phyloP scores from a whole-genome alignment of 2,113 vertebrate genomes.

The Varanus salvator region DNA sequence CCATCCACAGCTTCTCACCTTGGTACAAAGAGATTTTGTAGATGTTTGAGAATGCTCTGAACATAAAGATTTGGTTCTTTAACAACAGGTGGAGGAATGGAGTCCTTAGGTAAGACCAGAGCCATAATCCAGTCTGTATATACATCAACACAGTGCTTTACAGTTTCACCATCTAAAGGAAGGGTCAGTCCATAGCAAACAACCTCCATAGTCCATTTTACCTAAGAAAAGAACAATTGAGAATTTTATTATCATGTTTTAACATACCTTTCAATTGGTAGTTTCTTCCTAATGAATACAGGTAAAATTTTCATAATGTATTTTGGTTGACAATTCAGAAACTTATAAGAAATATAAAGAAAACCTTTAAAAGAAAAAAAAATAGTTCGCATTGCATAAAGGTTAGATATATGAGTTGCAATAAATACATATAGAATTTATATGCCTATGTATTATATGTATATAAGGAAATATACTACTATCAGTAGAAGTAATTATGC shows the following conservation, averaged over 20 bases:
- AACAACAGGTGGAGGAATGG: conserved; percentile 91
- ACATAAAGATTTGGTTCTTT: conserved; percentile 94
- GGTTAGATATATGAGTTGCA: no score
- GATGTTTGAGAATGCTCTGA: conserved; percentile 94
- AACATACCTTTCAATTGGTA: not conserved
- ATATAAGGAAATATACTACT: no score
- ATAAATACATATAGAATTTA: no score
- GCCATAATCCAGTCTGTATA: conserved; percentile 99
- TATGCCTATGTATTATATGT: no score
- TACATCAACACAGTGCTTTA: conserved; percentile 95
- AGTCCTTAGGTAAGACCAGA: conserved; percentile 89
- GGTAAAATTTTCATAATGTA: no score
- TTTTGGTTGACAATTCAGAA: no score
- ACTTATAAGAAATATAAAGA: no score
- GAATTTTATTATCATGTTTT: conserved; percentile 28
- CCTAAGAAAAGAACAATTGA: conserved; percentile 75
- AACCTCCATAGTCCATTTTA: conserved; percentile 99
- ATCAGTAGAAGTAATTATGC: no score
- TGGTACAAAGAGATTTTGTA: conserved; percentile 96
- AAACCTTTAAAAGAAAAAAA: no score
- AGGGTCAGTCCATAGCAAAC: conserved; percentile 95
- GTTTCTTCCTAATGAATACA: not conserved
- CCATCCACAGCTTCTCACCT: conserved; percentile 79
- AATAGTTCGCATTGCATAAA: no score
- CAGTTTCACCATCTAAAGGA: conserved; percentile 93